These are phyloP conservation scores for Oscheius sp. DNA, from an alignment of 2,888 invertebrate genomes.

Conservation along the genomic window DNA sequence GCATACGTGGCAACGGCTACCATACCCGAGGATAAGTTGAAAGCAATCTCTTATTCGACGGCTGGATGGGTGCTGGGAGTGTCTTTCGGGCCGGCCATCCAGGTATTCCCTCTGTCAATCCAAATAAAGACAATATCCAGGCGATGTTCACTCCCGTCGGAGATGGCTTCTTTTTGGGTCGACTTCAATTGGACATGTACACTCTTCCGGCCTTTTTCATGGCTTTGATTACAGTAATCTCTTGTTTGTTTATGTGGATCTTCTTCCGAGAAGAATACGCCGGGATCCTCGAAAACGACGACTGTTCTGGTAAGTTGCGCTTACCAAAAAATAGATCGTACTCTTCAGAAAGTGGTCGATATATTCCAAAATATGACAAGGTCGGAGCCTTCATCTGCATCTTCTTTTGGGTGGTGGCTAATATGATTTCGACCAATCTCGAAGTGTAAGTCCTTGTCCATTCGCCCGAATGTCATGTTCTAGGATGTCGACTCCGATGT, in stretches of 20 bases:
- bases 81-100: slow-evolving; percentile 52
- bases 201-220: slow-evolving; percentile 55
- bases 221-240: slow-evolving; percentile 44
- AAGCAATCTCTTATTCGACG: slow-evolving; percentile 53
- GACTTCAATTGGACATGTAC: slow-evolving; percentile 49
- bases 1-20: slow-evolving; percentile 53
- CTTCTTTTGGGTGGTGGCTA: slow-evolving; percentile 55
- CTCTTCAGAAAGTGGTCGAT: background rate
- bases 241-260: slow-evolving; percentile 43
- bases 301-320: slow-evolving; percentile 29
- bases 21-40: slow-evolving; percentile 50
- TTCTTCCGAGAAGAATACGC: slow-evolving; percentile 59
- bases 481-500: slow-evolving; percentile 57
- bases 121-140: slow-evolving; percentile 11
- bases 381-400: slow-evolving; percentile 53
- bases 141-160: slow-evolving; percentile 55
- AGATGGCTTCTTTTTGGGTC: slow-evolving; percentile 39
- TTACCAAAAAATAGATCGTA: background rate
- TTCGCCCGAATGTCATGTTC: background rate
- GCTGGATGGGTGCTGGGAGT: slow-evolving; percentile 52
- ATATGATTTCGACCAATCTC: slow-evolving; percentile 55
- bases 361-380: slow-evolving; percentile 55
- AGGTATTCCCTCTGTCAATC: too few relatives aligned
- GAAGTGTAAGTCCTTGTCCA: slow-evolving; percentile 49
- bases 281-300: slow-evolving; percentile 51